Evolutionary conservation across 2,113 vertebrate genomes (phyloP), one percentile per base, ranked within the genome.

Genomic region (Macroglossus sobrinus): DNA sequence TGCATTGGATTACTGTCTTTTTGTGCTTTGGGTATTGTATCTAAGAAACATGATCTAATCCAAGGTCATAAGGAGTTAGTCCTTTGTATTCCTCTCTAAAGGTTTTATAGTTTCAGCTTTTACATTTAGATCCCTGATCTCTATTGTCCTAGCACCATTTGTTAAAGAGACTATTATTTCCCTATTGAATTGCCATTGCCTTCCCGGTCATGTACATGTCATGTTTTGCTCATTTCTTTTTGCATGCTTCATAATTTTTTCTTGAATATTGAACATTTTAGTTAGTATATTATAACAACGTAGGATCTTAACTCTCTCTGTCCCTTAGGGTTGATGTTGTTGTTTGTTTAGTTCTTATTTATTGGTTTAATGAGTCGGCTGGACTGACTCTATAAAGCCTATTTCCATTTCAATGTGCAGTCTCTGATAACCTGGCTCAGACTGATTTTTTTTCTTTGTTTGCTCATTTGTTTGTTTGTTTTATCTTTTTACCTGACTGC

Each of bases 1-100:
- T 38, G 57, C n/a, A 63, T 55, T 68, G 21, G 21, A 19, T 64
- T 84, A 55, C 45, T 66, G 7, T 92, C 61, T 59, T 61, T 88
- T 87, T 74, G 21, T 81, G 9, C 7, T 76, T 61, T 85, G n/a
- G 15, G 22, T 38, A 38, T 81, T n/a, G 50, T 72, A 76, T 21
- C 35, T 91, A 78, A 87, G 6, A 92, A 93, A 53, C 40, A 72
- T 85, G 5, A 26, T 63, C 45, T 63, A 72, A 74, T 13, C 33
- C 45, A 61, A 63, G 1, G 2, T 30, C 57, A 68, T 87, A 75
- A 92, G 3, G 21, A 86, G 5, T 47, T 40, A 38, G 63, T 64
- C 15, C 3, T 79, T 33, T 40, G 7, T 68, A 35, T 90, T 40
- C 9, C 3, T 57, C 6, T 63, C 4, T 57, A 75, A 53, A 8